Conservation (phyloP, 2,113 vertebrate species). For the Gorilla gorilla region DNA sequence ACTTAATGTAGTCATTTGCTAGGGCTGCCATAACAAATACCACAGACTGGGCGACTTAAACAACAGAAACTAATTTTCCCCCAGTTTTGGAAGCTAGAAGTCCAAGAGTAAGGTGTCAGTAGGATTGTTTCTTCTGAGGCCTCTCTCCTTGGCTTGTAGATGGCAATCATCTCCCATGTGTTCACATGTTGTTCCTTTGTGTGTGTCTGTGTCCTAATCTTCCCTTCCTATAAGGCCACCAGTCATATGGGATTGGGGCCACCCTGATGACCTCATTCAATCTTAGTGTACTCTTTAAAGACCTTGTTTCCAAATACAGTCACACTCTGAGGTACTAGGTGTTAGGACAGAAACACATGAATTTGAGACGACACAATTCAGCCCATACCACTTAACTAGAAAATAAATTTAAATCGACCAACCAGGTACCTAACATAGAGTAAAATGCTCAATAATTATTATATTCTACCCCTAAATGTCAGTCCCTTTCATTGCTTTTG, state of each 20-base stretch:
- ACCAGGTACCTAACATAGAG: neutral
- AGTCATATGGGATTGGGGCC: neutral
- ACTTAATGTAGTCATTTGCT: neutral
- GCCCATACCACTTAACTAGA: neutral
- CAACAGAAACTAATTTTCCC: neutral
- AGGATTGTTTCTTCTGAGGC: neutral
- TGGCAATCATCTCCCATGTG: neutral
- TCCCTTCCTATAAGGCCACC: neutral
- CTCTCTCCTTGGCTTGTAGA: neutral
- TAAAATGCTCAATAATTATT: neutral
- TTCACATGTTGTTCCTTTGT: neutral
- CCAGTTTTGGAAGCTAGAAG: neutral
- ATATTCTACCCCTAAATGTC: neutral
- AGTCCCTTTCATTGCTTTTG: neutral
- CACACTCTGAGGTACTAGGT: neutral
- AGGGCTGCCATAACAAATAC: neutral
- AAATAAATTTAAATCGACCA: conserved; percentile 23
- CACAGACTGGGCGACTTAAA: neutral
- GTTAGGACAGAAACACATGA: neutral
- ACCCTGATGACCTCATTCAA: neutral
- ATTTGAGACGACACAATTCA: neutral
- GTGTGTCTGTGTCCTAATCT: neutral
- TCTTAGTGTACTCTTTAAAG: neutral
- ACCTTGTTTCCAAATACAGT: neutral
- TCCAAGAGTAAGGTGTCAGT: neutral